Base-by-base conservation (phyloP, 2,888 invertebrate species). In the Linnaemya vulpina region DNA sequence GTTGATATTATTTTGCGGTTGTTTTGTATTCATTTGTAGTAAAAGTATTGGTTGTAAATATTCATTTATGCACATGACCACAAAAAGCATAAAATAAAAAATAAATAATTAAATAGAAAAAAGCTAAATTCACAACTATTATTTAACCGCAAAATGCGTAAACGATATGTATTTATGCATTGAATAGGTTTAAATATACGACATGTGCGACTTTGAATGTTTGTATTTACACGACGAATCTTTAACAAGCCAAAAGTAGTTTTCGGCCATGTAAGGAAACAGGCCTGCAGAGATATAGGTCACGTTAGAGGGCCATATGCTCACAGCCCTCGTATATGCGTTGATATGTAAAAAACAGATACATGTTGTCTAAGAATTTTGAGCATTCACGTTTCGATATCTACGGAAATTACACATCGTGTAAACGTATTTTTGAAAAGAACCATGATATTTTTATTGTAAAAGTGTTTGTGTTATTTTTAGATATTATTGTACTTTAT, bases 31-130 rank as follows among this genome's bases (percentile, higher is more conserved):
- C 82, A 82, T 82, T 82, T 75, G 40, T 74, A 68, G 76, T 53
- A 75, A 71, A 55, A 80, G 60, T 84, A 82, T 82, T 84, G 74
- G 77, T 84, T 84, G 84, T 84, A 84, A 84, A 78, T 84, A 84
- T 84, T 78, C 84, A 84, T 84, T 85, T 85, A 82, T 78, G 85
- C 85, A 78, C 85, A 82, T 71, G 78, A 85, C 85, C 85, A 78
- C 82, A 82, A 75, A 49, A 78, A 70, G 62, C 49, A 49, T 65
- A 60, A 51, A 74, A 81, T 49, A 20, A 53, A 63, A 40, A 55
- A 43, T 70, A 20, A 60, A 63, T 22, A 40, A 11, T 51, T 20
- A 60, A 71, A 70, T 20, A 25, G 38, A 35, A 83, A 73, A 67
- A 67, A 65, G n/a, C 15, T 20, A n/a, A 55, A 51, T 58, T 74